Evolutionary conservation across 2,888 invertebrate species (phyloP).

Genomic region (Conus canariensis): DNA sequence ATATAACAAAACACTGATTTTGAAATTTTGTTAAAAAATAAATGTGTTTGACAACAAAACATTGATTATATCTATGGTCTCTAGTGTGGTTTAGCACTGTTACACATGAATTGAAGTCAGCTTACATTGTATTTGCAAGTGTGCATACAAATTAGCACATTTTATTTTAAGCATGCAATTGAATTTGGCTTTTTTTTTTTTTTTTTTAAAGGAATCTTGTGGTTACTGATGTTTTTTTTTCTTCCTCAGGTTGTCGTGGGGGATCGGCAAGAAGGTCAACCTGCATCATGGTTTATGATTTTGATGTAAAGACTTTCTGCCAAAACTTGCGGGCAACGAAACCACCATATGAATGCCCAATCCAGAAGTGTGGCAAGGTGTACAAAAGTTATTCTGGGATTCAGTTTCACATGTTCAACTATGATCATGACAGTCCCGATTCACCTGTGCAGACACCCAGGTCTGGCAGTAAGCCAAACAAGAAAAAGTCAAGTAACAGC

Average conservation of each 20-base stretch:
- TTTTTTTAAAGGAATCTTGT: too few relatives aligned
- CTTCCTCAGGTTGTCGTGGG: not conserved
- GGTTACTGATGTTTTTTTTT: not conserved
- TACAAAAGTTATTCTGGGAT: conserved; percentile 93
- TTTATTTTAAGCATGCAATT: too few relatives aligned
- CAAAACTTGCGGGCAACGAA: conserved; percentile 89
- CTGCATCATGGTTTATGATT: conserved; percentile 85
- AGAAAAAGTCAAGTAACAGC: conserved; percentile 78
- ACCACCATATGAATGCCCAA: conserved; percentile 92
- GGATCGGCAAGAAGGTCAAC: not conserved
- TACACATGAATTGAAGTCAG: too few relatives aligned
- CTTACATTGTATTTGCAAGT: too few relatives aligned
- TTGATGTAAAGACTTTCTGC: conserved; percentile 92
- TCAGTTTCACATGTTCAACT: conserved; percentile 91
- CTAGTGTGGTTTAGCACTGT: too few relatives aligned
- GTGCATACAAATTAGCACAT: too few relatives aligned
- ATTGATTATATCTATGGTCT: too few relatives aligned
- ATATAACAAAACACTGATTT: too few relatives aligned
- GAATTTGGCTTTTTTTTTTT: too few relatives aligned
- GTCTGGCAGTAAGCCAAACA: conserved; percentile 57
- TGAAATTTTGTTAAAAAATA: too few relatives aligned
- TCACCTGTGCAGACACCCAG: conserved; percentile 60
- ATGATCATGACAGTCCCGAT: conserved; percentile 87
- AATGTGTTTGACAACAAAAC: too few relatives aligned
- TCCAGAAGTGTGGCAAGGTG: conserved; percentile 90